Conservation (phyloP, 1,140 invertebrate species). For the Ladona fulva region DNA sequence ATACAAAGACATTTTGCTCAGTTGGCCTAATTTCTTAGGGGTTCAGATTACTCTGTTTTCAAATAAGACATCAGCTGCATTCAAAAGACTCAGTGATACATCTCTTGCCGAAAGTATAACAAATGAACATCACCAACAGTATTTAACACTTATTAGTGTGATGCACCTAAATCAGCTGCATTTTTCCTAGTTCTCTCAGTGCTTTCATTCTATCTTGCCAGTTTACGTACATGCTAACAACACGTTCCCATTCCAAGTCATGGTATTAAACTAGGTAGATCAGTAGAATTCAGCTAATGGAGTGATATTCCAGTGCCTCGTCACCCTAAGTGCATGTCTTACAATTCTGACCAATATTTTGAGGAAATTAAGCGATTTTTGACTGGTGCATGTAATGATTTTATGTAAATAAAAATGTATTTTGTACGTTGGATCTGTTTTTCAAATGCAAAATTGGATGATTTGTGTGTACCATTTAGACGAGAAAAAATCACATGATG, state of each 20-base stretch:
- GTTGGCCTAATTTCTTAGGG: too few species aligned
- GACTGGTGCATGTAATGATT: neutral
- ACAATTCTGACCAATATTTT: neutral
- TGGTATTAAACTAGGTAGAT: neutral
- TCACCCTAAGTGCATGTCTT: neutral
- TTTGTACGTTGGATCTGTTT: too few species aligned
- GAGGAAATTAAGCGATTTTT: neutral
- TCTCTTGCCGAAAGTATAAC: neutral
- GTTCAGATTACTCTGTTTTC: too few species aligned
- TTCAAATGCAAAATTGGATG: too few species aligned
- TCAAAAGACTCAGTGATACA: neutral
- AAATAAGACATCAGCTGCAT: too few species aligned
- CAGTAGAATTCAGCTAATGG: neutral
- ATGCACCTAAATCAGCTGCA: neutral
- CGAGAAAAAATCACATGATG: neutral
- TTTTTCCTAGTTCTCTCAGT: neutral
- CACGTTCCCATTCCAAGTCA: neutral
- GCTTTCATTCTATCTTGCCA: constrained; percentile 9
- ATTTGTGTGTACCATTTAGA: neutral
- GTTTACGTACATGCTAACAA: neutral
- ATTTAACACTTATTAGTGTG: neutral
- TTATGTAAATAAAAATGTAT: neutral
- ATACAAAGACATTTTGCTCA: too few species aligned
- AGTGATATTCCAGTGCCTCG: neutral
- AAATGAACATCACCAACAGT: neutral